Evolutionary conservation across 2,113 vertebrate species (phyloP).

Genomic region (Recurvirostra avosetta): DNA sequence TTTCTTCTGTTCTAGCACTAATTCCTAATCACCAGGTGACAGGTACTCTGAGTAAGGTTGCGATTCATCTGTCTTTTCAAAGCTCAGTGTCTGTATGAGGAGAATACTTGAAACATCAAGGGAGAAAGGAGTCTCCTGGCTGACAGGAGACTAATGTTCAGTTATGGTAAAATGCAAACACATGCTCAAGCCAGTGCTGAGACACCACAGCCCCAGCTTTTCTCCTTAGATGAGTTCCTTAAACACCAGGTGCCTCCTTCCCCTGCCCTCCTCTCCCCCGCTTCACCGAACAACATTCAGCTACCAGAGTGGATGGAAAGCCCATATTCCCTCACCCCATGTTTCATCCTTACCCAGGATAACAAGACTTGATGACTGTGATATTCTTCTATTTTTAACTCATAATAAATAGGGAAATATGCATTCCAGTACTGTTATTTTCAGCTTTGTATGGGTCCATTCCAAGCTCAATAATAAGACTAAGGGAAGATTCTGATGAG

Average conservation of each 20-base stretch:
- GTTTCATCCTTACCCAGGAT: background rate
- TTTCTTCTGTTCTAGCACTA: background rate
- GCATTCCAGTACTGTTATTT: background rate
- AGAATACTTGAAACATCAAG: background rate
- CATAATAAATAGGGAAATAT: background rate
- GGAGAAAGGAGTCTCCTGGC: background rate
- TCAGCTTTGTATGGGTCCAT: background rate
- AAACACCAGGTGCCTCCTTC: background rate
- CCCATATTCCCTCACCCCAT: background rate
- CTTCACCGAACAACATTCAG: background rate
- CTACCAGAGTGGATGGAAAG: background rate
- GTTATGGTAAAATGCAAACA: background rate
- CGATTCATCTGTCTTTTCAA: background rate
- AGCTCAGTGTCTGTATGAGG: background rate
- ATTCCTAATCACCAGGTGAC: background rate
- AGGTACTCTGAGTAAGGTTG: background rate
- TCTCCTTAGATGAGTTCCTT: background rate
- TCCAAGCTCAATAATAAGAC: background rate
- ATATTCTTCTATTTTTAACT: background rate
- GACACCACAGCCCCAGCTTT: background rate
- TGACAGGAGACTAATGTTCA: background rate
- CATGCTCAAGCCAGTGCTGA: accelerated
- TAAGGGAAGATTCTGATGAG: background rate
- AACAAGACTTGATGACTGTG: background rate
- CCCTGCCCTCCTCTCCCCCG: background rate